Evolutionary conservation across 2,113 vertebrate species (phyloP).

Genomic region (Corapipo altera): DNA sequence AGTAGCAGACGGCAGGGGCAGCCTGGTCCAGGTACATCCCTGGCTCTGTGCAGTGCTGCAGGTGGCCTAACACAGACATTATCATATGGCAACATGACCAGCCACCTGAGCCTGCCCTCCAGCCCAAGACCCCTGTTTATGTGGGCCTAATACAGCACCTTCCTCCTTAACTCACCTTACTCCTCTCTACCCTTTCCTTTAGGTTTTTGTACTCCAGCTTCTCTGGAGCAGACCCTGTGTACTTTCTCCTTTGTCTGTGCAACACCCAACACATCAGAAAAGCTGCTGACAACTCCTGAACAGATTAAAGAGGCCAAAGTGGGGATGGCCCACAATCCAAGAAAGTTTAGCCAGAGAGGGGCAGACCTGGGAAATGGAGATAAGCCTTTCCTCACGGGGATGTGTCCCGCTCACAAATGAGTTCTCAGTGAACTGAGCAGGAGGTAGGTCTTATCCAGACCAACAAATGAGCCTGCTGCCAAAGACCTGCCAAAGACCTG

Average conservation of each 20-base stretch:
- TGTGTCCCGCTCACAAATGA: rapidly evolving
- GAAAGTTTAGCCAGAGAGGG: background rate
- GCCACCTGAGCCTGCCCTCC: background rate
- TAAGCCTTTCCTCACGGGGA: background rate
- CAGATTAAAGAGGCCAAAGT: background rate
- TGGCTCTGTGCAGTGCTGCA: background rate
- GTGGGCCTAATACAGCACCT: background rate
- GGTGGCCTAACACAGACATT: background rate
- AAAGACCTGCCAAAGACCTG: background rate
- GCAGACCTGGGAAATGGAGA: background rate
- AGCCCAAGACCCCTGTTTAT: background rate
- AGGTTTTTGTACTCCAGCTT: background rate
- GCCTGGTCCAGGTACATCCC: background rate
- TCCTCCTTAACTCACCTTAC: background rate
- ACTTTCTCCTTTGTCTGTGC: background rate
- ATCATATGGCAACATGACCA: rapidly evolving
- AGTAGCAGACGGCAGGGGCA: background rate
- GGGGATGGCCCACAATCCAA: background rate
- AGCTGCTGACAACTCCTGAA: background rate
- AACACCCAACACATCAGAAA: background rate
- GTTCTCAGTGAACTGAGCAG: background rate
- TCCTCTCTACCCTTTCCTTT: background rate
- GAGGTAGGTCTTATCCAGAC: background rate
- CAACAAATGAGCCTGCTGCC: background rate
- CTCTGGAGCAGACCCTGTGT: background rate